phyloP scores from a whole-genome alignment of 1,140 invertebrate species.

The Caerostris darwini region DNA sequence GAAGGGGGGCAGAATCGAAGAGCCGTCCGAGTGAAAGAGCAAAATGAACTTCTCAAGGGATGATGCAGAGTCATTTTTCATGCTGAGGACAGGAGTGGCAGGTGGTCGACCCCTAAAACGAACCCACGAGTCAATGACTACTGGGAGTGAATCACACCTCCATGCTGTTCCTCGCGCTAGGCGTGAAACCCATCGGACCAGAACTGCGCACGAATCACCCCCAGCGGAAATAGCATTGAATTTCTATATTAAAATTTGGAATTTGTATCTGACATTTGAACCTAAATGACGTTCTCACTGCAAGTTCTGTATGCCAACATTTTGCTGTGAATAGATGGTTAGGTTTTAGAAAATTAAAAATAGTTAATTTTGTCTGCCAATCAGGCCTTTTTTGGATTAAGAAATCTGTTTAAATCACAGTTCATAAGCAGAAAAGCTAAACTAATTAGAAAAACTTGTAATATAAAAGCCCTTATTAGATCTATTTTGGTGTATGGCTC shows the following conservation, averaged over 20 bases:
- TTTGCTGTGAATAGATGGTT: no score
- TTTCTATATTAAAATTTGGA: background rate
- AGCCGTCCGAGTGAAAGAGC: no score
- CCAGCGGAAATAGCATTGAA: background rate
- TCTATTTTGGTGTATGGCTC: no score
- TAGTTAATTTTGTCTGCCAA: no score
- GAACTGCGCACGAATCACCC: background rate
- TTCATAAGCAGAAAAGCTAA: no score
- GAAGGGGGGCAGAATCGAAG: background rate
- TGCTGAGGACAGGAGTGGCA: background rate
- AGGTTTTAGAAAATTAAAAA: no score
- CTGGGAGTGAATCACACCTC: conserved; percentile 23
- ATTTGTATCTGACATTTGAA: background rate
- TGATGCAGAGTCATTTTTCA: background rate
- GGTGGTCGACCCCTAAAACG: background rate
- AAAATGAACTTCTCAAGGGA: background rate
- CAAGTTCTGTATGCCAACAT: no score
- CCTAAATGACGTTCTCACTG: no score
- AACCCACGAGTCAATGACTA: background rate
- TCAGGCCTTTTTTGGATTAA: no score
- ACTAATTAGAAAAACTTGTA: no score
- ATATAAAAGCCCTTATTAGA: no score
- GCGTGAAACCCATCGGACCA: background rate
- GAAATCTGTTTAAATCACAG: no score
- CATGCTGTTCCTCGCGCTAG: background rate